These are phyloP conservation scores for Pseudorhombus dupliciocellatus DNA, from an alignment of 2,113 vertebrate genomes.

Conservation along the genomic window DNA sequence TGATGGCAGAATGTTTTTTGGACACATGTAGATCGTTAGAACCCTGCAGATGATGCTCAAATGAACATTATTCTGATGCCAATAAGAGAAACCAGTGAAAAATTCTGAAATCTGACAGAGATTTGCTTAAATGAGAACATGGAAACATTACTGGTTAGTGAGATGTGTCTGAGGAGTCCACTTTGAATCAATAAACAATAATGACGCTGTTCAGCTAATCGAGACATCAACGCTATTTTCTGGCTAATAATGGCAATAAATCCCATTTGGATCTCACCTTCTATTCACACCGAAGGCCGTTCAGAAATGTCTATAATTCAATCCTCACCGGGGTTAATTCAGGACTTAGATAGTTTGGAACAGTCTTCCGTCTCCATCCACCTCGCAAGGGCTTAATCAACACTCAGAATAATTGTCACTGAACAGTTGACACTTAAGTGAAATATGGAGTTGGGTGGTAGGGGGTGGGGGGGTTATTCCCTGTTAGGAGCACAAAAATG, in stretches of 20 bases:
- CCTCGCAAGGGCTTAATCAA: slow-evolving; percentile 32
- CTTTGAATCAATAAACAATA: not conserved
- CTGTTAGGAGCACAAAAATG: slow-evolving; percentile 32
- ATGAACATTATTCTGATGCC: not conserved
- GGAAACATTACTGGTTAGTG: not conserved
- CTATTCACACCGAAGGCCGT: slow-evolving; percentile 2
- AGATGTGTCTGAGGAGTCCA: not conserved
- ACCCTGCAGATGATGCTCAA: not conserved
- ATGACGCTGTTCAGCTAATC: not conserved
- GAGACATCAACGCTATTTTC: slow-evolving; percentile 4
- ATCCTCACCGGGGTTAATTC: slow-evolving; percentile 21
- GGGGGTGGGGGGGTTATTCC: not conserved
- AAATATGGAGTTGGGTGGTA: not conserved
- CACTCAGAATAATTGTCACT: slow-evolving; percentile 28
- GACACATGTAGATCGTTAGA: not conserved
- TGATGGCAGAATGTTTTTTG: not conserved
- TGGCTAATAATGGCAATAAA: slow-evolving; percentile 1
- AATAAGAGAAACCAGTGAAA: not conserved
- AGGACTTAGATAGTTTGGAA: slow-evolving; percentile 34
- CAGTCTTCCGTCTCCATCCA: slow-evolving; percentile 9
- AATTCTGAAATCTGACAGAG: not conserved
- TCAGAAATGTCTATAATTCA: slow-evolving; percentile 18
- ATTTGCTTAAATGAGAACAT: not conserved
- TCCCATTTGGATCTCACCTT: not conserved
- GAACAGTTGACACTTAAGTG: slow-evolving; percentile 31